A percentile compares a stretch with the other conserved stretches of the same genome.
Evolutionary conservation across 2,888 invertebrate genomes (phyloP).

Genomic region (Drosophila mulleri): DNA sequence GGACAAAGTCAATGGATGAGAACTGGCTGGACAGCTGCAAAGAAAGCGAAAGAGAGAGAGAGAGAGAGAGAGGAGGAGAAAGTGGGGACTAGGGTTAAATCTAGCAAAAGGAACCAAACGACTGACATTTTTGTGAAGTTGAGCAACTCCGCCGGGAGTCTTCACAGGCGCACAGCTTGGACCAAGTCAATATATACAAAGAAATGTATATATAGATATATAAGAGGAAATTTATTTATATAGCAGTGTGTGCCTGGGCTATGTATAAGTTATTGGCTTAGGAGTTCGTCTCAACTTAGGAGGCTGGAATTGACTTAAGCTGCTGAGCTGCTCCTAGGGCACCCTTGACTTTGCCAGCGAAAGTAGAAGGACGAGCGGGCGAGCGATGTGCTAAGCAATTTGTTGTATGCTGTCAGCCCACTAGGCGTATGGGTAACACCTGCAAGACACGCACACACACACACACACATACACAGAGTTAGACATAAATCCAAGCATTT

Average conservation of each 20-base stretch:
- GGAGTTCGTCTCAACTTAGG: slow-evolving; percentile 33
- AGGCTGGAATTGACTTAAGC: slow-evolving; percentile 51
- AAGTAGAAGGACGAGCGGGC: not conserved
- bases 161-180: slow-evolving; percentile 33
- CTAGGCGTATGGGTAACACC: slow-evolving; percentile 70
- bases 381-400: slow-evolving; percentile 66
- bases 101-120: slow-evolving; percentile 41
- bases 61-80: no score
- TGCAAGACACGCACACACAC: slow-evolving; percentile 40
- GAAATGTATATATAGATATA: not conserved
- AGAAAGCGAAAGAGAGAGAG: not conserved
- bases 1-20: slow-evolving; percentile 49
- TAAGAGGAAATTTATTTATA: not conserved
- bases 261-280: slow-evolving; percentile 43
- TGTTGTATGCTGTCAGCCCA: slow-evolving; percentile 64
- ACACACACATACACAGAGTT: slow-evolving; percentile 8
- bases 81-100: slow-evolving; percentile 16
- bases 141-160: slow-evolving; percentile 72
- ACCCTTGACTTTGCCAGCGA: slow-evolving; percentile 69
- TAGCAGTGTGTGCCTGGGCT: slow-evolving; percentile 9
- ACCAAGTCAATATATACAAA: slow-evolving; percentile 1
- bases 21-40: slow-evolving; percentile 9
- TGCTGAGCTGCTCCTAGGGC: slow-evolving; percentile 45
- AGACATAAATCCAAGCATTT: slow-evolving; percentile 79
- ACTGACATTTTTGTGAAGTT: slow-evolving; percentile 73